These are phyloP conservation scores for Melieria crassipennis DNA, from an alignment of 2,888 invertebrate genomes.

Conservation along the genomic window DNA sequence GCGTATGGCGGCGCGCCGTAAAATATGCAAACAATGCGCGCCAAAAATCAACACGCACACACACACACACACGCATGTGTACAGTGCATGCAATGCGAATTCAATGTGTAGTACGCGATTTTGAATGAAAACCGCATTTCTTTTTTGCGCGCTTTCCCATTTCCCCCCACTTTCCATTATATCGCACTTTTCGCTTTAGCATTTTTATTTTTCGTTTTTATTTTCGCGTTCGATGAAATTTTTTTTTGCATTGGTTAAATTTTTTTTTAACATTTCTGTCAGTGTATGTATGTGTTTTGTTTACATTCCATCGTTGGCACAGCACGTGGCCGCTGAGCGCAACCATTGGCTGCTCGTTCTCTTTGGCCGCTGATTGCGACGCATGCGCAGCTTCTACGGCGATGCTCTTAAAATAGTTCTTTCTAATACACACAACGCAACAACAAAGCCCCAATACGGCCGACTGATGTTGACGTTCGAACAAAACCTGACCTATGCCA, in stretches of 20 bases:
- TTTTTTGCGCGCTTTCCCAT: constrained; percentile 17
- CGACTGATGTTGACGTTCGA: constrained; percentile 28
- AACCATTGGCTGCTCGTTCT: not conserved
- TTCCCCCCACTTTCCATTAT: not conserved
- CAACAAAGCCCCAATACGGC: constrained; percentile 5
- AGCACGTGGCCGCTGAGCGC: constrained; percentile 19
- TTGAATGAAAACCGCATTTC: constrained; percentile 42
- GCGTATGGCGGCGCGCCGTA: constrained; percentile 39
- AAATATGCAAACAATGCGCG: constrained; percentile 43
- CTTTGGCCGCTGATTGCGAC: constrained; percentile 6
- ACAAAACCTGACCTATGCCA: constrained; percentile 38
- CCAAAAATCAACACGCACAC: constrained; percentile 37
- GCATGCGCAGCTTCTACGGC: constrained; percentile 14
- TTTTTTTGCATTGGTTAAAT: no score
- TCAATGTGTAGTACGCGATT: constrained; percentile 37
- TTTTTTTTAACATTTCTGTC: constrained; percentile 20
- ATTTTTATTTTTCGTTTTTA: constrained; percentile 1
- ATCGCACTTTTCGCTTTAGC: constrained; percentile 9
- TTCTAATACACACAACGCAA: constrained; percentile 11
- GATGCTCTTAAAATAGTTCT: constrained; percentile 12
- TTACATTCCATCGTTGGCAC: constrained; percentile 19
- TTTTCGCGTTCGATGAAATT: no score
- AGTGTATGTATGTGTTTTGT: constrained; percentile 11
- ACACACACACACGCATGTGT: constrained; percentile 32
- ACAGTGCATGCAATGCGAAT: not conserved